These are phyloP conservation scores for Psittacula echo DNA, from an alignment of 2,797 vertebrate species.

Conservation along the genomic window DNA sequence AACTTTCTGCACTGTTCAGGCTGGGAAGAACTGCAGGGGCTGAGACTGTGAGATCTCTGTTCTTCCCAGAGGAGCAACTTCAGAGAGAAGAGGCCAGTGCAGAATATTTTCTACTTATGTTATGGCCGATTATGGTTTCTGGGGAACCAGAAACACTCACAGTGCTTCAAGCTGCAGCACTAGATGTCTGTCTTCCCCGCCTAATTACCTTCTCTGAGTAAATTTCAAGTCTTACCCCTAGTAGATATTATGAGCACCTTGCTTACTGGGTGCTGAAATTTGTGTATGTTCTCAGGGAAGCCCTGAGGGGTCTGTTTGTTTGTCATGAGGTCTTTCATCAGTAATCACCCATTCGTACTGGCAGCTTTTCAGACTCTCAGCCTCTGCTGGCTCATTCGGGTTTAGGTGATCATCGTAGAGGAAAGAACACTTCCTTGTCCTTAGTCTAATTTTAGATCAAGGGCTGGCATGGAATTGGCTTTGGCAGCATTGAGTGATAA, in stretches of 20 bases:
- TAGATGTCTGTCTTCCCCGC: neutral
- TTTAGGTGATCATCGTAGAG: constrained; percentile 23
- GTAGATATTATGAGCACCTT: neutral
- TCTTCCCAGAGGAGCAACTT: neutral
- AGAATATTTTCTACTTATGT: neutral
- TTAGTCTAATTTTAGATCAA: constrained; percentile 62
- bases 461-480: constrained; percentile 44
- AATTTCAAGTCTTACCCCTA: neutral
- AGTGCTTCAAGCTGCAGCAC: neutral
- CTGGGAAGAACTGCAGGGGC: neutral
- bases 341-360: neutral
- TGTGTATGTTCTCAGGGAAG: neutral
- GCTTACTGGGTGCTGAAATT: neutral
- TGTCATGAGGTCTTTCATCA: neutral
- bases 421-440: constrained; percentile 41
- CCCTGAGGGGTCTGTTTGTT: neutral
- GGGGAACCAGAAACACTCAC: neutral
- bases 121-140: fast-evolving
- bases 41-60: neutral
- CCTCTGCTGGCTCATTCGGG: neutral
- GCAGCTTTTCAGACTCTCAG: neutral
- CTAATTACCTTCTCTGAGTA: neutral
- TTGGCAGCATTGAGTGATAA: constrained; percentile 15
- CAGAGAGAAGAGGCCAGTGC: neutral
- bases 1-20: neutral